Evolutionary conservation across 1,140 invertebrate genomes (phyloP), one percentile per base, ranked within the genome.

Genomic region (Hypothenemus hampei): DNA sequence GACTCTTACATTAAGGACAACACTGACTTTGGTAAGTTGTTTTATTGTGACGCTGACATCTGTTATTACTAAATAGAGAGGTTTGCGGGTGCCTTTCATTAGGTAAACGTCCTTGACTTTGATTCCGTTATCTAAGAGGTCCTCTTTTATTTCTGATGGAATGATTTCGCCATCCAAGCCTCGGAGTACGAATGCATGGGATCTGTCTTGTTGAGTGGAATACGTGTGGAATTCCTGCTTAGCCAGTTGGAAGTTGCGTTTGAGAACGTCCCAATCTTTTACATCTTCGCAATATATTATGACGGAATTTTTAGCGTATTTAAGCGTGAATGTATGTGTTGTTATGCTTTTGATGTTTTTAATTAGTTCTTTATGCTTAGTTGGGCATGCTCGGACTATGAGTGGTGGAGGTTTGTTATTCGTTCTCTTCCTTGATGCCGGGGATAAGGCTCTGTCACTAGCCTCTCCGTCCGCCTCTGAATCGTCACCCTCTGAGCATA

Each of bases 151-250:
- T 13, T 53, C 24, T 23, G 29, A 22, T 4, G 16, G 18, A 8
- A 16, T n/a, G 16, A 35, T 19, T 2, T 53, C 23, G 3, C 24
- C 41, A 21, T 43, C 16, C 15, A 53, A 22, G 6, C 51, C 40
- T 44, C 40, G 5, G 7, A 53, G 16, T 4, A 29, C 33, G 11
- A 44, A 46, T 7, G 41, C 40, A 13, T 53, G 40, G 2, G 41
- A 46, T 47, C 40, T 52, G 10, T 53, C 57, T 21, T 29, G 19
- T 10, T 11, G 15, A 22, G 19, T 21, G 7, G 49, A 21, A 22
- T 53, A 53, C 1, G 40, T 58, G 15, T 58, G 49, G 26, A 35
- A 53, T 20, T 46, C 41, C 5, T n/a, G 11, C 2, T 45, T 24
- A 26, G 7, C 43, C 10, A n/a, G 5, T 13, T 45, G 10, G 0